Evolutionary conservation across 2,113 vertebrate species (phyloP), one percentile per base, ranked within the genome.

Genomic region (Ailurus styani): DNA sequence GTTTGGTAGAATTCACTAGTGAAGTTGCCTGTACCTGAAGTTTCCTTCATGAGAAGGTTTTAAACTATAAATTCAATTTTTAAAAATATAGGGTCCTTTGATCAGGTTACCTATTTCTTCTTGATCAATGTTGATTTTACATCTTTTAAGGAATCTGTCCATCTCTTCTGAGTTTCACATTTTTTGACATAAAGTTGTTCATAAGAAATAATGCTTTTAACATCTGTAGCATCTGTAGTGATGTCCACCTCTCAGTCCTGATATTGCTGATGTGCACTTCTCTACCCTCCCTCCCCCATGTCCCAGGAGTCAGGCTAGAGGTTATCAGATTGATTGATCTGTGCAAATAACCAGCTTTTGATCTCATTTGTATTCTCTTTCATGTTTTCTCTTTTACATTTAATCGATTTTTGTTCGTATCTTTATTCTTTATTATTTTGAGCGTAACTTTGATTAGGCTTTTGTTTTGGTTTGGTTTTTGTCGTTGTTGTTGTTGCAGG

Each of bases 21-120:
- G n/a, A 78, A 90, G 9, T 23, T 18, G 55, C 9, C 34, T 85
- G 27, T 25, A 70, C 12, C 55, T 90, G 20, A 8, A 72, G 13
- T 78, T 82, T 90, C 47, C 50, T 89, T 88, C 78, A 78, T 68
- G 78, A 47, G 45, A 90, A 94, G 37, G 11, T 75, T 95, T 96
- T 40, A 62, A 60, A 86, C 5, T 77, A 25, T 1, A 57, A 52
- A 90, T 82, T 92, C 45, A 50, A n/a, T 20, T 78, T 66, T 89
- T 27, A 62, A 96, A 91, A 75, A 37, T 42, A 37, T 0, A 54
- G 10, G 3, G 23, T n/a, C 64, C 45, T 92, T 23, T 54, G 23
- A 45, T 66, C 13, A 73, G 40, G 2, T 72, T 75, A 37, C 47
- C 3, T 70, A 6, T 66, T 45, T 92, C 60, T 93, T 75, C 52